A percentile compares a stretch with the other conserved stretches of the same genome.
phyloP scores from a whole-genome alignment of 2,797 vertebrate species.

The Nothura maculosa region DNA sequence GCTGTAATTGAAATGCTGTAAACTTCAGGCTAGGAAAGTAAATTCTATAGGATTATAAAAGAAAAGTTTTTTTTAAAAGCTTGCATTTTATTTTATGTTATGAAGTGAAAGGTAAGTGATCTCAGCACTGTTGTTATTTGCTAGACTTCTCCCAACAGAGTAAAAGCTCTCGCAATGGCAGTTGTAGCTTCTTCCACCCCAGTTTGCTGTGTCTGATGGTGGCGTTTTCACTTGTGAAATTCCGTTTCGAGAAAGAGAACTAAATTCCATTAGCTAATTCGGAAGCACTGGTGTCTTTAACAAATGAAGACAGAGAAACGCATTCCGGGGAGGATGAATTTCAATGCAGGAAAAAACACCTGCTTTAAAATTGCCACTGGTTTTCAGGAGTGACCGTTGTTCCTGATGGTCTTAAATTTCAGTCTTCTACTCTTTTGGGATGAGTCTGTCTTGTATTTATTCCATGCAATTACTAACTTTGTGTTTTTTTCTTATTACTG shows the following conservation, averaged over 20 bases:
- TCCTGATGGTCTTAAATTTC: slow-evolving; percentile 15
- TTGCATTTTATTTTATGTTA: slow-evolving; percentile 62
- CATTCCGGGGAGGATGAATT: slow-evolving; percentile 69
- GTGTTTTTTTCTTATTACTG: slow-evolving; percentile 84
- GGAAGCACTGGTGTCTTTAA: background rate
- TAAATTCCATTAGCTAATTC: background rate
- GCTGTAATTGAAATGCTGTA: slow-evolving; percentile 18
- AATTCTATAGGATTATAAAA: slow-evolving; percentile 28
- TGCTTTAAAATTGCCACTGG: slow-evolving; percentile 16
- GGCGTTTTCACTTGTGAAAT: slow-evolving; percentile 6
- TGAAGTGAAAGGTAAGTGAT: slow-evolving; percentile 77
- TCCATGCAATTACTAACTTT: slow-evolving; percentile 77
- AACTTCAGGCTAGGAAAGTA: slow-evolving; percentile 31
- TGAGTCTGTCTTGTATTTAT: slow-evolving; percentile 83
- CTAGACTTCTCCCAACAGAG: slow-evolving; percentile 87
- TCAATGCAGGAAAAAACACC: slow-evolving; percentile 50
- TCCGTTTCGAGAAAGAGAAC: background rate
- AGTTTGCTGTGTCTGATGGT: slow-evolving; percentile 57
- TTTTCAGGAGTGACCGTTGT: slow-evolving; percentile 19
- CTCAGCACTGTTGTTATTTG: slow-evolving; percentile 72
- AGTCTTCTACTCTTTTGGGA: slow-evolving; percentile 84
- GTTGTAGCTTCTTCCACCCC: slow-evolving; percentile 59
- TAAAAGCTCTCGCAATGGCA: slow-evolving; percentile 68
- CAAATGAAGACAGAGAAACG: background rate
- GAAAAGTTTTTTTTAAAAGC: slow-evolving; percentile 32